Evolutionary conservation across 2,113 vertebrate genomes (phyloP).

Genomic region (Notarius quadriscutis): DNA sequence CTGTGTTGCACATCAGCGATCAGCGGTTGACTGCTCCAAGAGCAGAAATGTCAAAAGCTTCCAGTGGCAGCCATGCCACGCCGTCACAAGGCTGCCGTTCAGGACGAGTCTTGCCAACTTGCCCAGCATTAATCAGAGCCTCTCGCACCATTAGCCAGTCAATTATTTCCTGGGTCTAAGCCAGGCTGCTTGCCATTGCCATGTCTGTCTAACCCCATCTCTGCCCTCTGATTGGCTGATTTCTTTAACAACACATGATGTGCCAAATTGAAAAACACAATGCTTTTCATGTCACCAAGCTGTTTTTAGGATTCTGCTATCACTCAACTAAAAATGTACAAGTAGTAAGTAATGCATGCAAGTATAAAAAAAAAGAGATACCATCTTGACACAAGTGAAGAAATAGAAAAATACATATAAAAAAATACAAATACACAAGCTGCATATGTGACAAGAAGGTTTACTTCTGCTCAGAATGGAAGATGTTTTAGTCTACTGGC

Average conservation of each 20-base stretch:
- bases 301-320: conserved; percentile 27
- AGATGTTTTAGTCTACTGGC: conserved; percentile 1
- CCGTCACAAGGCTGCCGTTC: conserved; percentile 51
- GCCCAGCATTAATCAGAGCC: conserved; percentile 55
- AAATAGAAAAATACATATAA: conserved; percentile 4
- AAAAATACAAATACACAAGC: neutral
- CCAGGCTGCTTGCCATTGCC: conserved; percentile 36
- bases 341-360: conserved; percentile 9
- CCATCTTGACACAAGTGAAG: conserved; percentile 12
- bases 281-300: conserved; percentile 33
- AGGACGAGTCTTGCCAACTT: conserved; percentile 51
- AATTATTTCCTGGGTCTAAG: conserved; percentile 54
- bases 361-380: conserved; percentile 2
- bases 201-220: conserved; percentile 21
- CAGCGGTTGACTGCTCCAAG: conserved; percentile 50
- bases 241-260: conserved; percentile 37
- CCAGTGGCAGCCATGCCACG: conserved; percentile 48
- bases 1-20: conserved; percentile 53
- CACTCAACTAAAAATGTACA: conserved; percentile 37
- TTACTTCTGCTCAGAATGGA: neutral
- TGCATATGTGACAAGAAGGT: conserved; percentile 16
- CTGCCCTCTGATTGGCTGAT: conserved; percentile 42
- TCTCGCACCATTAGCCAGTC: conserved; percentile 54
- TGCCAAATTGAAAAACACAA: conserved; percentile 39
- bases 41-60: conserved; percentile 56